Evolutionary conservation across 2,113 vertebrate genomes (phyloP), one percentile per base, ranked within the genome.

Genomic region (Periophthalmus modestus): DNA sequence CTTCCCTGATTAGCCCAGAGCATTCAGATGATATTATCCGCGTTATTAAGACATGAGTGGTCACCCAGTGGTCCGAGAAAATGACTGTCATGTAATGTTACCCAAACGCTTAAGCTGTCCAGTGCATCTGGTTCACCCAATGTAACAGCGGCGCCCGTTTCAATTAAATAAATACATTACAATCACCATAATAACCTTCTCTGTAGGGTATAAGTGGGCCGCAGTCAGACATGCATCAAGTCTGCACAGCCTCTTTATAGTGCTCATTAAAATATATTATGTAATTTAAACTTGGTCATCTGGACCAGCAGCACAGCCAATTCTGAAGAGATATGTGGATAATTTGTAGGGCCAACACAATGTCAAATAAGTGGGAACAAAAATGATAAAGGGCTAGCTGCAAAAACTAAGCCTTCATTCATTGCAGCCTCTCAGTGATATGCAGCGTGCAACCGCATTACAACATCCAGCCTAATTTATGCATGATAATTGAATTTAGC

Each of bases 21-120:
- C 61, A 74, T 58, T 71, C 77, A 74, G 67, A 85, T 65, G 68
- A 85, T 80, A 80, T 83, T 72, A 61, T 76, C 55, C 52, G 18
- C 58, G 46, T 86, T 88, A 80, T 78, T 80, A 84, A 81, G 78
- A 68, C 79, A 77, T 70, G 79, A 83, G 79, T 63, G 74, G 77
- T 75, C 69, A 79, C 78, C 76, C 57, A 81, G 74, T 81, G 77
- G 73, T 77, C 85, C 79, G 62, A 81, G 68, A 75, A 75, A 87
- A 83, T 70, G 72, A 77, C 84, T 75, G 78, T 72, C 85, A 85
- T 79, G 39, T 81, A 78, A 89, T 80, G 77, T 78, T 77, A 68
- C 72, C 83, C 79, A 77, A 69, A 75, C 82, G 78, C 66, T 47
- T 52, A 59, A 59, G 57, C 57, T 12, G 57, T 28, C 23, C 57